Percentiles rank a stretch among this genome's conserved stretches.
Conservation (phyloP, 2,888 invertebrate genomes). For the Dioctria rufipes region DNA sequence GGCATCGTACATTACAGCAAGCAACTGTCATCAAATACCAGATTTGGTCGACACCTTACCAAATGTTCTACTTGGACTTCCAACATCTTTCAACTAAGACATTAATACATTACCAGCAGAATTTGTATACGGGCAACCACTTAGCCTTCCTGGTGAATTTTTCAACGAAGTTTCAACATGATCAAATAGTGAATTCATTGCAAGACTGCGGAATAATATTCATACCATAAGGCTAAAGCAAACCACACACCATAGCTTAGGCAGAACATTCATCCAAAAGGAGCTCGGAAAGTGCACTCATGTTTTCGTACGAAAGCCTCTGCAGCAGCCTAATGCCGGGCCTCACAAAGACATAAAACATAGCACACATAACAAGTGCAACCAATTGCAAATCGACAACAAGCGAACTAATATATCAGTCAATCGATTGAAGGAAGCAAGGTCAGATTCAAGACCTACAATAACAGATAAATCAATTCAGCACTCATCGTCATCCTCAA, state of each 20-base stretch:
- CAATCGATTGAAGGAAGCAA: too few relatives aligned
- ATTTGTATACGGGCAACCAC: neutral
- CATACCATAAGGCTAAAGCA: neutral
- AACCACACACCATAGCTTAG: neutral
- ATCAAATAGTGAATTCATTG: neutral
- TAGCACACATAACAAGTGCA: neutral
- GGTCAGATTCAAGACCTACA: too few relatives aligned
- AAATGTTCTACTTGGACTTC: neutral
- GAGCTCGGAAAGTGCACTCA: neutral
- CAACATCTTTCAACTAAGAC: neutral
- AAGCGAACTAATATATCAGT: neutral
- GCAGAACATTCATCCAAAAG: neutral
- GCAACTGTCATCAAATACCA: neutral
- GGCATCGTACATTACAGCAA: neutral
- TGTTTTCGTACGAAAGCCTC: neutral
- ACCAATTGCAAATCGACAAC: neutral
- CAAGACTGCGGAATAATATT: neutral
- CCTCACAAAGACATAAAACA: neutral
- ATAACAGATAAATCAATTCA: too few relatives aligned
- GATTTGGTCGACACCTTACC: neutral
- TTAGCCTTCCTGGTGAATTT: neutral
- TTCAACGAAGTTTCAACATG: neutral
- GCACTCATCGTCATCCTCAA: too few relatives aligned
- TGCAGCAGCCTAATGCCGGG: neutral
- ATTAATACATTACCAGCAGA: neutral